Evolutionary conservation across 2,113 vertebrate species (phyloP), one percentile per base, ranked within the genome.

Genomic region (Suncus etruscus): DNA sequence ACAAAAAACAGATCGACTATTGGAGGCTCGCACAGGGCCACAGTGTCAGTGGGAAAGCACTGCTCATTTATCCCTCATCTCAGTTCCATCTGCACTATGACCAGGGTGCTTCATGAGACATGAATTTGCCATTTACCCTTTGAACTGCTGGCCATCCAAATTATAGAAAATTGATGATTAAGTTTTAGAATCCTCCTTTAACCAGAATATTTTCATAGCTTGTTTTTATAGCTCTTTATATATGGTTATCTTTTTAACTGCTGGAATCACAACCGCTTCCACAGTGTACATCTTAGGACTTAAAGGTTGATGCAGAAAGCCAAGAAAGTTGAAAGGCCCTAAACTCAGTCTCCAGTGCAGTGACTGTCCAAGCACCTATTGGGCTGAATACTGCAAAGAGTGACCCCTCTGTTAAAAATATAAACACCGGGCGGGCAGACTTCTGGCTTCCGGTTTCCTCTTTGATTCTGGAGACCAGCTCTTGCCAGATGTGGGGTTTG

Each of bases 91-190:
- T 76, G 61, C 29, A 18, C 72, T 22, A 1, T 68, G 70, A 54
- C 48, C 76, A 48, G 12, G 11, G 48, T 22, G 12, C 78, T 72
- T 75, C 12, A 7, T 54, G 58, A 74, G 32, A 74, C 27, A 12
- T 50, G 65, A 18, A 1, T 39, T 80, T 85, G 58, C 87, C 89
- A 84, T 61, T 91, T 95, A 85, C 77, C 45, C 58, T 87, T 87
- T 89, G 90, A 93, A 72, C 87, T 39, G 18, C 69, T n/a, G 74
- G 61, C 75, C 50, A 63, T 25, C 84, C 85, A 74, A 29, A 75
- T 29, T 50, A 61, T 14, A 81, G 51, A 32, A 76, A 47, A 39
- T 82, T 69, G 5, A 78, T 70, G 31, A 63, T 84, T 48, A 78
- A n/a, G 5, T 92, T 76, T 87, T 80, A 12, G 72, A 82, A 86